These are phyloP conservation scores for Apis dorsata DNA, from an alignment of 1,140 invertebrate genomes.

Conservation along the genomic window DNA sequence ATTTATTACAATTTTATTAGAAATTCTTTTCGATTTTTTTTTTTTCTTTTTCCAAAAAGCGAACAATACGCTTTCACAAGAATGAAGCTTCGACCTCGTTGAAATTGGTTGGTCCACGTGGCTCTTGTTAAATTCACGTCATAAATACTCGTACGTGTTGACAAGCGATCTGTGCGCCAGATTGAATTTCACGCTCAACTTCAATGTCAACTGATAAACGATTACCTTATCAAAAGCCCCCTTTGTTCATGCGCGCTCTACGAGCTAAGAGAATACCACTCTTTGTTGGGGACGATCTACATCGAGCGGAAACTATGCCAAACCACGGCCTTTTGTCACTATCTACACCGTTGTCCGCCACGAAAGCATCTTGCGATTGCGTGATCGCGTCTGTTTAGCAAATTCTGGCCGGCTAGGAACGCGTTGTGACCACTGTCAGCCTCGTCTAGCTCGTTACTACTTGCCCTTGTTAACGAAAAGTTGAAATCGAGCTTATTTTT, in stretches of 20 bases:
- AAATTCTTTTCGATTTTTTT: too few relatives aligned
- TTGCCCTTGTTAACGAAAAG: too few relatives aligned
- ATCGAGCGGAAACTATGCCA: conserved; percentile 15
- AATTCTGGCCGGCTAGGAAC: not conserved
- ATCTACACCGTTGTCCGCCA: not conserved
- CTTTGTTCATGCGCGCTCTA: not conserved
- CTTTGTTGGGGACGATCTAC: conserved; percentile 20
- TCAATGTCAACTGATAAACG: not conserved
- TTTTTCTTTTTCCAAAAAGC: too few relatives aligned
- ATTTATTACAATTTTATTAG: too few relatives aligned
- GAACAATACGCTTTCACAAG: too few relatives aligned
- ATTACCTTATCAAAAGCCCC: not conserved
- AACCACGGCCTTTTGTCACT: not conserved
- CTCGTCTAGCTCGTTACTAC: too few relatives aligned
- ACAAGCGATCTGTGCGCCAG: too few relatives aligned
- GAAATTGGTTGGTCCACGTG: too few relatives aligned
- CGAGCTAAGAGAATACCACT: not conserved
- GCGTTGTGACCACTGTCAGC: not conserved
- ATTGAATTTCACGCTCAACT: too few relatives aligned
- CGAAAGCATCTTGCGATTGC: not conserved
- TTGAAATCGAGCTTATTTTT: too few relatives aligned
- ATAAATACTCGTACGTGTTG: not conserved
- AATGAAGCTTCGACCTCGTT: too few relatives aligned
- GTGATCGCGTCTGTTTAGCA: not conserved
- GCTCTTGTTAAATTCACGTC: not conserved